Percentiles rank a stretch among this genome's conserved stretches.
Evolutionary conservation across 2,113 vertebrate species (phyloP).

Genomic region (Oplegnathus fasciatus): DNA sequence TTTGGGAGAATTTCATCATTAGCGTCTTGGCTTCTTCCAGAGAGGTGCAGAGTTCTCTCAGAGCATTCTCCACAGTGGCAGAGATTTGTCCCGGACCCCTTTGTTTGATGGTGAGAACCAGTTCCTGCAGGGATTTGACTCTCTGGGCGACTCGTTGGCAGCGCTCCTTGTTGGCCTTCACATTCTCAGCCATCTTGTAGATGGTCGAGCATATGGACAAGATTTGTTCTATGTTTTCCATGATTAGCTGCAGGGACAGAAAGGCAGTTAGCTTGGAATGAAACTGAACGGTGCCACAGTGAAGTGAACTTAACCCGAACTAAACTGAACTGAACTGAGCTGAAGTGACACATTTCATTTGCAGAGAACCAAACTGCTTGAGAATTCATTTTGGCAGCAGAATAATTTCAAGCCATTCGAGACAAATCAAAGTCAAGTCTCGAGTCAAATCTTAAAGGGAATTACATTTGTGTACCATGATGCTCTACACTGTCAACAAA

Average conservation of each 20-base stretch:
- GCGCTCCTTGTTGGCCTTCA: constrained; percentile 26
- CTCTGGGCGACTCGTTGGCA: constrained; percentile 11
- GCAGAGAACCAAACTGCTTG: too few species aligned
- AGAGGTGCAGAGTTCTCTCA: background rate
- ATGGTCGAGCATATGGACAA: background rate
- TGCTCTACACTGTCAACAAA: too few species aligned
- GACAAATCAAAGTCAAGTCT: too few species aligned
- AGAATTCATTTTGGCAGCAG: too few species aligned
- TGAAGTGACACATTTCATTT: too few species aligned
- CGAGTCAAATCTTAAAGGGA: too few species aligned
- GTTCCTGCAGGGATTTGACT: constrained; percentile 7
- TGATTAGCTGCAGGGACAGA: constrained; percentile 1
- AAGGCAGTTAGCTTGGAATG: background rate
- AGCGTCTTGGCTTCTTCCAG: background rate
- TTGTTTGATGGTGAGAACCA: constrained; percentile 7
- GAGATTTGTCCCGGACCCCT: background rate
- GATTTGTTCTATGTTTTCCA: rapidly evolving
- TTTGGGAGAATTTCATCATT: background rate
- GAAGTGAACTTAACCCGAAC: background rate
- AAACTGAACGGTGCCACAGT: background rate
- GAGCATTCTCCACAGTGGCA: background rate
- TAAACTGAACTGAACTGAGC: background rate
- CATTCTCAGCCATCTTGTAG: background rate
- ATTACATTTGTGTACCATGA: too few species aligned
- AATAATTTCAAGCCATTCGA: too few species aligned